These are phyloP conservation scores for Pinna nobilis DNA, from an alignment of 1,140 invertebrate genomes.

Conservation along the genomic window DNA sequence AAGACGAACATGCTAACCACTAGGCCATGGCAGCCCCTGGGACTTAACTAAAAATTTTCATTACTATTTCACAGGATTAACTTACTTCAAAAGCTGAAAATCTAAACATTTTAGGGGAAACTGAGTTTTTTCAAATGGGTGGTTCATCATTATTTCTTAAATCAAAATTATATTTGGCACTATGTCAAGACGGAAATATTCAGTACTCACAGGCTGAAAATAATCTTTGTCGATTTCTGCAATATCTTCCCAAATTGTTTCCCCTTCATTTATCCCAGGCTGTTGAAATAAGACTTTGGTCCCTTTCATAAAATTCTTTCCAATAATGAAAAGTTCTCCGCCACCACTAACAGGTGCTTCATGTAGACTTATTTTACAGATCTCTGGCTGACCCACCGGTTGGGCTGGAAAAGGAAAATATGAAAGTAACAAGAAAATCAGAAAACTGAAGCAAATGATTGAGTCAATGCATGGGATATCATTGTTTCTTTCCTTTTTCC, in stretches of 20 bases:
- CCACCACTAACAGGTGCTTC: constrained; percentile 88
- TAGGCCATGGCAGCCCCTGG: too few species aligned
- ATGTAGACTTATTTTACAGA: constrained; percentile 92
- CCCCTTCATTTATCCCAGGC: constrained; percentile 65
- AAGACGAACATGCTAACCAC: too few species aligned
- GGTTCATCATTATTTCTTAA: constrained; percentile 5
- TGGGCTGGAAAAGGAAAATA: constrained; percentile 91
- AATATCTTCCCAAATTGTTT: constrained; percentile 72
- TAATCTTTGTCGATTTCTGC: constrained; percentile 75
- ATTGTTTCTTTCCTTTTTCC: too few species aligned
- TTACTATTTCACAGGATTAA: too few species aligned
- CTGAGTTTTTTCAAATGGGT: neutral
- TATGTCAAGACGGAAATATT: too few species aligned
- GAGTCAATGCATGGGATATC: too few species aligned
- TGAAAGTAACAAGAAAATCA: too few species aligned
- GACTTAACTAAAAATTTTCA: too few species aligned
- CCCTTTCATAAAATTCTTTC: constrained; percentile 98
- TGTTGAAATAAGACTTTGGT: constrained; percentile 91
- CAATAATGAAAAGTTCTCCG: constrained; percentile 91
- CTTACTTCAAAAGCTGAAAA: too few species aligned
- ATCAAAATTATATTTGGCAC: neutral
- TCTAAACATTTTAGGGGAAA: neutral
- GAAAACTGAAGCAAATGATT: too few species aligned
- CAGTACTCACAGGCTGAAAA: constrained; percentile 76
- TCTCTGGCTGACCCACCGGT: constrained; percentile 95